Evolutionary conservation across 2,888 invertebrate genomes (phyloP).

Genomic region (Drepanosiphum platanoidis): DNA sequence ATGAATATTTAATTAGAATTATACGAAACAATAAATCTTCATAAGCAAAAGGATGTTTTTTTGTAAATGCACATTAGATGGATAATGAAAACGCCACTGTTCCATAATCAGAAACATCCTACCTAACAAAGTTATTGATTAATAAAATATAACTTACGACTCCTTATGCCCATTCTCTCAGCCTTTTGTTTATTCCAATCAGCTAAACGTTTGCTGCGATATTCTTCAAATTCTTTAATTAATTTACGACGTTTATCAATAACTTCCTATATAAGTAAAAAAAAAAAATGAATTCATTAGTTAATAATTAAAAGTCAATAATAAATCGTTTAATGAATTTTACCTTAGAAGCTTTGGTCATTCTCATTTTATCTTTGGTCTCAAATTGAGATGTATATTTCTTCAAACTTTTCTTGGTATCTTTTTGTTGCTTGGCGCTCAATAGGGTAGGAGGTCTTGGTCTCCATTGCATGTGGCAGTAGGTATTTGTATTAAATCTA

Average conservation of each 20-base stretch:
- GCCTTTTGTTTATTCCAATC: slow-evolving; percentile 83
- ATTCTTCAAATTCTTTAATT: slow-evolving; percentile 87
- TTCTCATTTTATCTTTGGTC: slow-evolving; percentile 92
- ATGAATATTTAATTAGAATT: neutral
- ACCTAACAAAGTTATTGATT: neutral
- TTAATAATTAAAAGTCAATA: too few relatives aligned
- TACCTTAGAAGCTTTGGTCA: slow-evolving; percentile 90
- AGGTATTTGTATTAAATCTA: slow-evolving; percentile 88
- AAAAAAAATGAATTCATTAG: neutral
- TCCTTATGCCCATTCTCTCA: slow-evolving; percentile 84
- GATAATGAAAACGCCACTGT: too few relatives aligned
- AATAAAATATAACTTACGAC: slow-evolving; percentile 74
- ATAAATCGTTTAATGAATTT: slow-evolving; percentile 15
- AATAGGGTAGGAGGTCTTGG: slow-evolving; percentile 91
- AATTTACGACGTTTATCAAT: slow-evolving; percentile 90
- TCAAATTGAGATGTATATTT: slow-evolving; percentile 96
- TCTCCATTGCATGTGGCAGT: slow-evolving; percentile 95
- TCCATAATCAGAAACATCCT: too few relatives aligned
- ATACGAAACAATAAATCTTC: neutral
- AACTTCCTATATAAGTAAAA: slow-evolving; percentile 73
- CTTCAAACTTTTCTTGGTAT: slow-evolving; percentile 97
- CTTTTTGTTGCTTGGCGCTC: slow-evolving; percentile 85
- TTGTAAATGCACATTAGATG: too few relatives aligned
- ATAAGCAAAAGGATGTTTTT: too few relatives aligned
- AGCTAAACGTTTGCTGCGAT: slow-evolving; percentile 78